Evolutionary conservation across 1,140 invertebrate species (phyloP).

Genomic region (Chlorops oryzae): DNA sequence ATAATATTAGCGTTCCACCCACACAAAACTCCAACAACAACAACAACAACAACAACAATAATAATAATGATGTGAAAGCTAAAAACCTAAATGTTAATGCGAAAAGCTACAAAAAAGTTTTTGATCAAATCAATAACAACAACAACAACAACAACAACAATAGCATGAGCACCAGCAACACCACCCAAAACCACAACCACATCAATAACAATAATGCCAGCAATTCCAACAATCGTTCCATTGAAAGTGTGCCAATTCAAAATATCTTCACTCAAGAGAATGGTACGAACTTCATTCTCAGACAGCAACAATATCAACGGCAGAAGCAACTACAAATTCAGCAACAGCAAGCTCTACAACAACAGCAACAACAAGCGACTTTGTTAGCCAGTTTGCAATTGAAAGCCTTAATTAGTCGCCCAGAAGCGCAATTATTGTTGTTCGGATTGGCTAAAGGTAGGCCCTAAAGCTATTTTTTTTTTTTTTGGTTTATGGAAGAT

Average conservation of each 20-base stretch:
- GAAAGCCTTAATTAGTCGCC: constrained; percentile 36
- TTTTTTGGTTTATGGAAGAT: no score
- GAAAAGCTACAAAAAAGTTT: neutral
- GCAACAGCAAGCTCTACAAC: constrained; percentile 34
- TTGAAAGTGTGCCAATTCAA: neutral
- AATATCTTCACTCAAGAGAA: constrained; percentile 26
- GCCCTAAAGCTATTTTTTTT: neutral
- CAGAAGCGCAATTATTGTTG: constrained; percentile 36
- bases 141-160: constrained; percentile 10
- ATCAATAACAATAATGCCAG: constrained; percentile 12
- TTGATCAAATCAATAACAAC: constrained; percentile 9
- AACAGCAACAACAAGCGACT: constrained; percentile 42
- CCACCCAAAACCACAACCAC: constrained; percentile 3
- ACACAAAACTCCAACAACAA: neutral
- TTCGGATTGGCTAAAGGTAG: constrained; percentile 40
- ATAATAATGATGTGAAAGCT: constrained; percentile 10
- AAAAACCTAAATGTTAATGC: no score
- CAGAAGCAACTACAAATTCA: constrained; percentile 41
- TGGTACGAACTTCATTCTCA: constrained; percentile 37
- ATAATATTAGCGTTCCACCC: neutral
- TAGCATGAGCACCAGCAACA: constrained; percentile 10
- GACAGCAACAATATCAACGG: constrained; percentile 39
- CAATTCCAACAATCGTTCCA: constrained; percentile 3
- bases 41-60: constrained; percentile 3
- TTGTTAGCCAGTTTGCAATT: constrained; percentile 38